Evolutionary conservation across 2,888 invertebrate species (phyloP).

Genomic region (Nasonia oneida): DNA sequence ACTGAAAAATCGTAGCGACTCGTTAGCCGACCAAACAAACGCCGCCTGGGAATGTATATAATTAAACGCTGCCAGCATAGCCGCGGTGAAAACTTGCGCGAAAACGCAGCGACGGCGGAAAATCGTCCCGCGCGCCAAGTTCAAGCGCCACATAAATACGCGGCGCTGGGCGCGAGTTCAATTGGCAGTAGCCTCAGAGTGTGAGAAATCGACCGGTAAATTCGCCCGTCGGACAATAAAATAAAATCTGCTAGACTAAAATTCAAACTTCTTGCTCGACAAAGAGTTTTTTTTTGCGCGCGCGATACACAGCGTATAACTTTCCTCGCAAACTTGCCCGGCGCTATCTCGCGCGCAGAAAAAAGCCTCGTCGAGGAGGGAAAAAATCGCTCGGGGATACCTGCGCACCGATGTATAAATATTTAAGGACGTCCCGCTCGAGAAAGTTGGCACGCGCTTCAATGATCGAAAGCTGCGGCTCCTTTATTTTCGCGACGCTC

Average conservation of each 20-base stretch:
- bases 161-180: neutral
- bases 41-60: neutral
- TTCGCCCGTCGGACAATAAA: neutral
- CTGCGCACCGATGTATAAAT: slow-evolving; percentile 32
- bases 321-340: neutral
- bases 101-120: neutral
- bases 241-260: too few species aligned
- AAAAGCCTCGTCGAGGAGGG: neutral
- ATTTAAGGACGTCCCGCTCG: slow-evolving; percentile 48
- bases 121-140: neutral
- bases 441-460: slow-evolving; percentile 51
- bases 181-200: neutral
- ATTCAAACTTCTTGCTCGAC: too few species aligned
- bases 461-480: slow-evolving; percentile 36
- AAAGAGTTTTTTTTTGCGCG: neutral
- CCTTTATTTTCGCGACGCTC: slow-evolving; percentile 26
- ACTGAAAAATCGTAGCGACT: neutral
- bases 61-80: neutral
- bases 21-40: neutral
- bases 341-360: neutral
- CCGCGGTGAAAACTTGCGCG: neutral
- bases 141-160: neutral
- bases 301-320: too few species aligned
- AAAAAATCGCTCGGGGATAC: neutral
- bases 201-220: neutral